These are phyloP conservation scores for Oligia latruncula DNA, from an alignment of 2,888 invertebrate genomes.

Conservation along the genomic window DNA sequence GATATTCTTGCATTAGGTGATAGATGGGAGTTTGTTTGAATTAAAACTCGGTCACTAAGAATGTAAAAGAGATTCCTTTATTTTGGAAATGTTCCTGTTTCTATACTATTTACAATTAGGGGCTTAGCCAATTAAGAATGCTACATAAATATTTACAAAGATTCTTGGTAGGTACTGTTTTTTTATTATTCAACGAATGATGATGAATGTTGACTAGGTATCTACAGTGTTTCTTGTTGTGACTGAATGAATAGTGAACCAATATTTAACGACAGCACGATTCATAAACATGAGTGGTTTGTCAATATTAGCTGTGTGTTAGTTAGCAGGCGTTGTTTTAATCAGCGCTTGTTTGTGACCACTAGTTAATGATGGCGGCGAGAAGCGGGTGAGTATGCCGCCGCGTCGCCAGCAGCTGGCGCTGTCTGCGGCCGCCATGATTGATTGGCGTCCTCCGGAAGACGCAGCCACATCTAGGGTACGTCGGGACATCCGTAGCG, in stretches of 20 bases:
- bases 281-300: conserved; percentile 16
- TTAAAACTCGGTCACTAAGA: no score
- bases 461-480: conserved; percentile 54
- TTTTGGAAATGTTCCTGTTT: no score
- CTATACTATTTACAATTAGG: no score
- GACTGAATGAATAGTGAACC: conserved; percentile 8
- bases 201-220: neutral
- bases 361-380: conserved; percentile 60
- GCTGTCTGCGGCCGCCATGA: conserved; percentile 69
- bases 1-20: neutral
- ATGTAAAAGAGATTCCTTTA: no score
- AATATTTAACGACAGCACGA: conserved; percentile 11
- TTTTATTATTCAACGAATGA: conserved; percentile 17
- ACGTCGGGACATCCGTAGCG: conserved; percentile 43
- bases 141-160: no score
- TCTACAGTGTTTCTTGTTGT: neutral
- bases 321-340: conserved; percentile 57
- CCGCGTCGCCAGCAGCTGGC: conserved; percentile 65
- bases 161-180: neutral
- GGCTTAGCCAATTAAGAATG: no score
- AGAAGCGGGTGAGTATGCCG: conserved; percentile 43
- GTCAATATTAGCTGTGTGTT: conserved; percentile 42
- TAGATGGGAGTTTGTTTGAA: no score
- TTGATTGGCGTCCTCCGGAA: conserved; percentile 72
- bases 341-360: conserved; percentile 66